A percentile compares a stretch with the other conserved stretches of the same genome.
These are phyloP conservation scores for Oscheius myriophilus DNA, from an alignment of 2,888 invertebrate species.

Conservation along the genomic window DNA sequence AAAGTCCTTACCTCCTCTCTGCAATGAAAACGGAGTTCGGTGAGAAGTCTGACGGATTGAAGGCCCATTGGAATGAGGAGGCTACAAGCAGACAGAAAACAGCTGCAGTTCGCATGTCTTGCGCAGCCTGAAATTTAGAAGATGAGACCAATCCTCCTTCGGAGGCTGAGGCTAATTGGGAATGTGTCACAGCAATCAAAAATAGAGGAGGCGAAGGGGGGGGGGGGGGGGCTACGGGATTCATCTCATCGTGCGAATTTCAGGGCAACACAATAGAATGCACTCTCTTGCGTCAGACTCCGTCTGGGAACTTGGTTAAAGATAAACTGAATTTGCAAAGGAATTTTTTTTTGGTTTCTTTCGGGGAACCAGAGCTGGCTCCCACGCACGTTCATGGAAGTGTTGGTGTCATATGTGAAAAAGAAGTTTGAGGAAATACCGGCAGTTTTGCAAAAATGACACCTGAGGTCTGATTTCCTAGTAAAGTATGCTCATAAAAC, in stretches of 20 bases:
- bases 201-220: neutral
- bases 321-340: too few relatives aligned
- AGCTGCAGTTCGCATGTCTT: constrained; percentile 8
- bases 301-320: too few relatives aligned
- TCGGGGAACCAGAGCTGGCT: too few relatives aligned
- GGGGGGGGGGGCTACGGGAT: neutral
- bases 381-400: too few relatives aligned
- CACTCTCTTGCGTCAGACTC: too few relatives aligned
- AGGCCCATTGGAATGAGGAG: constrained; percentile 30
- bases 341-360: too few relatives aligned
- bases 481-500: too few relatives aligned
- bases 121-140: constrained; percentile 1
- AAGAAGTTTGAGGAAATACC: too few relatives aligned
- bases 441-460: too few relatives aligned
- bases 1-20: constrained; percentile 19
- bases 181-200: constrained; percentile 2
- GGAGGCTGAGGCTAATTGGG: neutral
- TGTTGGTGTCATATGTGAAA: too few relatives aligned
- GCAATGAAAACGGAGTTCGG: constrained; percentile 6
- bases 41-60: constrained; percentile 17
- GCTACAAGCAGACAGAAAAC: constrained; percentile 14
- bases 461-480: too few relatives aligned
- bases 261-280: too few relatives aligned
- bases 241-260: neutral
- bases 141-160: neutral